phyloP scores from a whole-genome alignment of 1,140 invertebrate species.

The Drosophila subobscura region DNA sequence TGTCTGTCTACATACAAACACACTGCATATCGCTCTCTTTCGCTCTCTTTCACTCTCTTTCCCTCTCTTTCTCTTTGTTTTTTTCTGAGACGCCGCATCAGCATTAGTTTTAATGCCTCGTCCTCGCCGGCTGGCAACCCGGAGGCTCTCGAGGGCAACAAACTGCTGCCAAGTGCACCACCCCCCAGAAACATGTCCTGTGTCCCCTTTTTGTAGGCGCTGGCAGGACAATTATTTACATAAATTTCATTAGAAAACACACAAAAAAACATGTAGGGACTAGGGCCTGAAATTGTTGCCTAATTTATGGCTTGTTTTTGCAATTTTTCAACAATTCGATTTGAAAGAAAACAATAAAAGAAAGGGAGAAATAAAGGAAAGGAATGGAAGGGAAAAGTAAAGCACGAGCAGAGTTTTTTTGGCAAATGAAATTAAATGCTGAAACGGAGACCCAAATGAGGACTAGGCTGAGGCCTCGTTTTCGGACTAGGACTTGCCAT shows the following conservation, averaged over 20 bases:
- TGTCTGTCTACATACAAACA: conserved; percentile 11
- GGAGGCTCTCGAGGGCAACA: conserved; percentile 43
- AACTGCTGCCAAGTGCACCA: conserved; percentile 58
- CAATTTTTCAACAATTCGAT: conserved; percentile 77
- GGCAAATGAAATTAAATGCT: conserved; percentile 73
- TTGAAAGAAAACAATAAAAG: conserved; percentile 42
- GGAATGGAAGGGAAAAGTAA: conserved; percentile 2
- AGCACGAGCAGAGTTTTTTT: conserved; percentile 48
- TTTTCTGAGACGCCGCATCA: conserved; percentile 60
- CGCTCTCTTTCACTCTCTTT: not conserved
- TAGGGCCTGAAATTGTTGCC: conserved; percentile 67
- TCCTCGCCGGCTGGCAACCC: conserved; percentile 9
- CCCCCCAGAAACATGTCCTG: conserved; percentile 1
- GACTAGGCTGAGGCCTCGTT: conserved; percentile 36
- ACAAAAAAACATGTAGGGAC: conserved; percentile 43
- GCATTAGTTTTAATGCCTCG: conserved; percentile 78
- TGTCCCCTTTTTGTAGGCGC: conserved; percentile 51
- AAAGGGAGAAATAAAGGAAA: not conserved
- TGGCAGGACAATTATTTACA: conserved; percentile 68
- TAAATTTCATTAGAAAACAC: conserved; percentile 74
- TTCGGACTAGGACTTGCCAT: conserved; percentile 23
- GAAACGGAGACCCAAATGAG: conserved; percentile 36
- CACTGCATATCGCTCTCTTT: conserved; percentile 1
- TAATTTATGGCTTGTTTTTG: conserved; percentile 79
- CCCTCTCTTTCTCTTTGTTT: conserved; percentile 3